Conservation (phyloP, 2,797 vertebrate species). For the Ctenochaetus hawaiiensis region DNA sequence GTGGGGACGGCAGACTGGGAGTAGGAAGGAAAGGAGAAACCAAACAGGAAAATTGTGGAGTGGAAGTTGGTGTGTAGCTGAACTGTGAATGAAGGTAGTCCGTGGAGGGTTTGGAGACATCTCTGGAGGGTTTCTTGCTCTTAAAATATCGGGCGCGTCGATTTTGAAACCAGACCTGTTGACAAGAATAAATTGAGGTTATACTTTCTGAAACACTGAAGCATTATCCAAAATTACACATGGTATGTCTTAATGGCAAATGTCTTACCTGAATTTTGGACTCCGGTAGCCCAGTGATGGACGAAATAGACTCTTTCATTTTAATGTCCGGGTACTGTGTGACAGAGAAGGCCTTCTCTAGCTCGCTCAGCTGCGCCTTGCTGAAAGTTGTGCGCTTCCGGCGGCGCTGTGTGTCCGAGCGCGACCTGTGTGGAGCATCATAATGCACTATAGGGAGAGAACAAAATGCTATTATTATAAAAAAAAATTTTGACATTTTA, state of each 20-base stretch:
- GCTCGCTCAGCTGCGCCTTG: slow-evolving; percentile 74
- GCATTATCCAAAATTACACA: not conserved
- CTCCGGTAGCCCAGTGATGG: slow-evolving; percentile 73
- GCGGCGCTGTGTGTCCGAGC: slow-evolving; percentile 56
- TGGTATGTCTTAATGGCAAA: fast-evolving
- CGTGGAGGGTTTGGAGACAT: not conserved
- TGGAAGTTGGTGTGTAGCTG: not conserved
- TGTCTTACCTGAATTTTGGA: slow-evolving; percentile 82
- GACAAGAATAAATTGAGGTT: not conserved
- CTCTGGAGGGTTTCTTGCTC: slow-evolving; percentile 72
- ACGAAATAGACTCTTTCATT: slow-evolving; percentile 75
- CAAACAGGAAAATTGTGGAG: not conserved
- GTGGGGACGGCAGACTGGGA: slow-evolving; percentile 23
- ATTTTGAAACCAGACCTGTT: slow-evolving; percentile 84
- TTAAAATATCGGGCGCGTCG: slow-evolving; percentile 80
- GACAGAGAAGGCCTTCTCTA: slow-evolving; percentile 76
- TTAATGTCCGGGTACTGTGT: slow-evolving; percentile 77
- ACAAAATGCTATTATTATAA: not conserved
- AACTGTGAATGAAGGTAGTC: not conserved
- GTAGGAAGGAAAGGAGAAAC: not conserved
- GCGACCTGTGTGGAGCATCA: slow-evolving; percentile 6
- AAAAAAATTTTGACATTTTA: not conserved
- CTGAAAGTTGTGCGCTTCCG: slow-evolving; percentile 82
- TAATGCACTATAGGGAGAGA: slow-evolving; percentile 29
- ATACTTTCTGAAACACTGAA: not conserved